Evolutionary conservation across 1,140 invertebrate species (phyloP).

Genomic region (Semibalanus balanoides): DNA sequence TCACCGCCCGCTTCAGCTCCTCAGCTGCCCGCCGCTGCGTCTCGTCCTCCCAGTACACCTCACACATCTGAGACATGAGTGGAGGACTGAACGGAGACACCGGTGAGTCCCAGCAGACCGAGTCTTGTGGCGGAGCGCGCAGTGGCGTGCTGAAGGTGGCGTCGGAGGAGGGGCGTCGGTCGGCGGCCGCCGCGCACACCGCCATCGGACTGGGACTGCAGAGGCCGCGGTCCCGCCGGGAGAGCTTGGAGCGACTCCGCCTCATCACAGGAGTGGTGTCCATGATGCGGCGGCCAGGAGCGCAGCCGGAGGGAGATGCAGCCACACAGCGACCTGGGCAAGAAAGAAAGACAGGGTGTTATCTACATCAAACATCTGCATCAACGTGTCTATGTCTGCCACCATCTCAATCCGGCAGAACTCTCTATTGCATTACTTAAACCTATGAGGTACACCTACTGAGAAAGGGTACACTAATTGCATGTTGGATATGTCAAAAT

Average conservation of each 20-base stretch:
- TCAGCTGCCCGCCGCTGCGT: neutral
- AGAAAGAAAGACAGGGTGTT: too few species aligned
- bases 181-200: too few species aligned
- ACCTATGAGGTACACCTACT: too few species aligned
- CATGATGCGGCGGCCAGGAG: neutral
- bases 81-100: neutral
- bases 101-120: neutral
- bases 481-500: too few species aligned
- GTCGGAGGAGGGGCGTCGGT: too few species aligned
- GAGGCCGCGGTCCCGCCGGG: neutral
- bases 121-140: neutral
- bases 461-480: too few species aligned
- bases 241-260: slow-evolving; percentile 22
- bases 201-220: neutral
- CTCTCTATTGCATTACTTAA: too few species aligned
- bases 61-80: neutral
- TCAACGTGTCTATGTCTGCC: too few species aligned
- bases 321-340: too few species aligned
- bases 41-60: neutral
- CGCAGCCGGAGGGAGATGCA: neutral
- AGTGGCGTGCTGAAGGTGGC: neutral
- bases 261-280: neutral
- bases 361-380: too few species aligned
- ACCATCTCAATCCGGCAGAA: too few species aligned
- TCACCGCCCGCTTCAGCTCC: neutral